A percentile compares a stretch with the other conserved stretches of the same genome.
Conservation (phyloP, 1,140 invertebrate species). For the Metopolophium dirhodum region DNA sequence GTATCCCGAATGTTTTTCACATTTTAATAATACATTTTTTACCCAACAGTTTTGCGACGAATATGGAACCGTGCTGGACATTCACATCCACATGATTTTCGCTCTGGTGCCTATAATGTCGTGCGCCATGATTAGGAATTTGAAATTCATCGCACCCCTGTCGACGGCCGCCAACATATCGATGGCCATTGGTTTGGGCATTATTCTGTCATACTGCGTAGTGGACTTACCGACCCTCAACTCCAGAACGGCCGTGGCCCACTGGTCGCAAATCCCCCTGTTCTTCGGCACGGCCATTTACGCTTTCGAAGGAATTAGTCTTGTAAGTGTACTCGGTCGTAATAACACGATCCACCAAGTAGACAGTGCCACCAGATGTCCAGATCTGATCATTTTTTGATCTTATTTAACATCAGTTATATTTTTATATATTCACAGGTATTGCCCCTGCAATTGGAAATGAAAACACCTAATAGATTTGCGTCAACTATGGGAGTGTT, state of each 20-base stretch:
- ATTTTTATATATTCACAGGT: constrained; percentile 68
- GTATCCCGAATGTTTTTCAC: not conserved
- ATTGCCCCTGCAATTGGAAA: constrained; percentile 76
- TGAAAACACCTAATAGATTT: constrained; percentile 83
- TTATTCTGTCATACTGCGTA: constrained; percentile 78
- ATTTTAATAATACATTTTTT: not conserved
- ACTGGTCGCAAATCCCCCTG: constrained; percentile 71
- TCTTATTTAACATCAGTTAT: not conserved
- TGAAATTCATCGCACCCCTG: constrained; percentile 84
- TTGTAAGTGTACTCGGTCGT: constrained; percentile 62
- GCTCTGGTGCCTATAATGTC: constrained; percentile 75
- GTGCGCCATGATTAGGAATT: constrained; percentile 79
- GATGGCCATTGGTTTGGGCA: constrained; percentile 75
- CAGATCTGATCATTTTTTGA: not conserved
- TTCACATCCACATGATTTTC: constrained; percentile 76
- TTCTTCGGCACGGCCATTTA: constrained; percentile 91
- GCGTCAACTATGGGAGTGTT: constrained; percentile 82
- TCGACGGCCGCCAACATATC: constrained; percentile 84
- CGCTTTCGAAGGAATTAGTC: constrained; percentile 87
- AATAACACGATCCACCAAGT: not conserved
- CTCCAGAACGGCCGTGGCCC: constrained; percentile 63
- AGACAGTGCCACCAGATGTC: not conserved
- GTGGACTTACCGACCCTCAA: constrained; percentile 59
- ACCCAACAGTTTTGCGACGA: constrained; percentile 69
- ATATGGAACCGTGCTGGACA: constrained; percentile 68